Conservation (phyloP, 37 sponge, comb jelly and placozoan species). For the Cladorhizidae sp. region DNA sequence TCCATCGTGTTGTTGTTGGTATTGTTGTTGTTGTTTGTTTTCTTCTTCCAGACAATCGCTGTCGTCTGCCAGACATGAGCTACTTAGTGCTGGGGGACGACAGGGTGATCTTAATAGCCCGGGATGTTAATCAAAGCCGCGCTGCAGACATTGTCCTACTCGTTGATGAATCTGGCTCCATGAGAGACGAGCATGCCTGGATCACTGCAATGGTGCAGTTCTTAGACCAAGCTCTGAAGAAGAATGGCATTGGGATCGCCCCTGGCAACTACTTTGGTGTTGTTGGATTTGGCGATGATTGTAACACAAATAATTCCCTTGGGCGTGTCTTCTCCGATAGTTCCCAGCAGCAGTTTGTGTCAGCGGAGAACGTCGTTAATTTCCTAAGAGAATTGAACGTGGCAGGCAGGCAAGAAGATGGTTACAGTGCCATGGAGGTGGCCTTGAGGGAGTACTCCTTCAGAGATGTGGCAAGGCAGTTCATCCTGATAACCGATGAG, state of each 20-base stretch:
- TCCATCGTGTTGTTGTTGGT: no score
- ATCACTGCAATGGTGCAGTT: slow-evolving; percentile 38
- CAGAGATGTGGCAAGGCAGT: slow-evolving; percentile 43
- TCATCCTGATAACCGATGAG: slow-evolving; percentile 76
- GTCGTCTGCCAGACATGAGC: slow-evolving; percentile 23
- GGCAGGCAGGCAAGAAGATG: slow-evolving; percentile 67
- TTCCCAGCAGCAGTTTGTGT: neutral
- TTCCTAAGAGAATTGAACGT: slow-evolving; percentile 6
- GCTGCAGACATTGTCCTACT: slow-evolving; percentile 73
- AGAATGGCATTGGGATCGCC: slow-evolving; percentile 36
- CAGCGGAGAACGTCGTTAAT: slow-evolving; percentile 15
- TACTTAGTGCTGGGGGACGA: slow-evolving; percentile 16
- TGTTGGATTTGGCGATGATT: slow-evolving; percentile 71
- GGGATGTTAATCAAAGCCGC: neutral
- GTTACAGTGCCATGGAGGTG: slow-evolving; percentile 60
- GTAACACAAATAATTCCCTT: neutral
- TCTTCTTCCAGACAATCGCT: slow-evolving; percentile 13
- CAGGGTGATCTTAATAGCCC: neutral
- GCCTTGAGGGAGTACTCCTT: slow-evolving; percentile 41
- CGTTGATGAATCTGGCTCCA: slow-evolving; percentile 89
- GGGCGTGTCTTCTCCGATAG: neutral
- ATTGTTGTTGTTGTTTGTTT: no score
- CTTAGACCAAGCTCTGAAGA: slow-evolving; percentile 50
- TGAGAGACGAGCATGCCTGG: slow-evolving; percentile 81
- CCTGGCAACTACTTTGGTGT: slow-evolving; percentile 58